Evolutionary conservation across 1,140 invertebrate species (phyloP), one percentile per base, ranked within the genome.

Genomic region (Drosophila simulans): DNA sequence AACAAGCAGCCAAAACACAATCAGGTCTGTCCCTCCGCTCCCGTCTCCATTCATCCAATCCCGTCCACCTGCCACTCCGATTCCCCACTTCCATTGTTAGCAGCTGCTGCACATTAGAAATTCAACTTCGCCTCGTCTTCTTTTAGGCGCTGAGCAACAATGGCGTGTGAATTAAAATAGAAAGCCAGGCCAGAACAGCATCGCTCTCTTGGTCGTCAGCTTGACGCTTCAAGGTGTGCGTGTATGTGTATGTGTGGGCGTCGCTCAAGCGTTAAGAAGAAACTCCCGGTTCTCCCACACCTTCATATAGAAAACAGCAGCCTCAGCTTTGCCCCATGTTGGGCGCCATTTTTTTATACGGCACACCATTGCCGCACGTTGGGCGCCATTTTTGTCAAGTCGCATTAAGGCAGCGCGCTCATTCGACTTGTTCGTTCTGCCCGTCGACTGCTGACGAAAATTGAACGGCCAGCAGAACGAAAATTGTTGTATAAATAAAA

Each of bases 401-500:
- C 84, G 82, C 84, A 89, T 89, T 89, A 89, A 89, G 84, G 62
- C 73, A 51, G 59, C 57, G 58, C 60, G 79, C 64, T 56, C 68
- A 79, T 81, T 77, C 78, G 78, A 59, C 80, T 49, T 56, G 68
- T 58, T 80, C 77, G 58, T 69, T 70, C 54, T 57, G 62, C 62
- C 40, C 52, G 68, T 72, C 70, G 77, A 80, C 72, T 65, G 82
- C 78, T 79, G 71, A 70, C 77, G 83, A 86, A 82, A 88, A 88
- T 88, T 88, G 83, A 88, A 77, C 83, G 57, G 57, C 75, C 70
- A 79, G 72, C 80, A 76, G 54, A 68, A 70, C 77, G 71, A 89
- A 70, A 90, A 90, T 88, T 89, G 85, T 89, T 89, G 85, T 89
- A 89, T 89, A 89, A 89, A 89, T 89, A 89, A 90, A 89, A 90